Conservation (phyloP, 2,797 vertebrate species). For the Falco peregrinus region DNA sequence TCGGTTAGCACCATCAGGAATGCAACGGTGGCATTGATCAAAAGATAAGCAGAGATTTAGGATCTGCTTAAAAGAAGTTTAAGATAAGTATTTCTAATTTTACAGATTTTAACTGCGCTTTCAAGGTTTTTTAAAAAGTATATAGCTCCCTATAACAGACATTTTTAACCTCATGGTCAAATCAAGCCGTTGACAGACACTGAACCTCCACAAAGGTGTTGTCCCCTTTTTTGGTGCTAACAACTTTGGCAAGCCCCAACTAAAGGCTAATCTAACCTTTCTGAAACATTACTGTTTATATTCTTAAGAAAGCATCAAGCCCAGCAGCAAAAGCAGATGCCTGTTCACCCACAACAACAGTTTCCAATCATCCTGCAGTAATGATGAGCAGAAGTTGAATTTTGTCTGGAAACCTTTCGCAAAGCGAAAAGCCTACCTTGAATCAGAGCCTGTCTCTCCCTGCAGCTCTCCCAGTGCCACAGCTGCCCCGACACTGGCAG, state of each 20-base stretch:
- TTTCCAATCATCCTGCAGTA: neutral
- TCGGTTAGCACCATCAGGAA: neutral
- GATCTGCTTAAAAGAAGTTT: neutral
- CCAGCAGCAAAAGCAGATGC: neutral
- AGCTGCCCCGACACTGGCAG: neutral
- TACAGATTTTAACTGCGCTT: neutral
- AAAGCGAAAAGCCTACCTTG: neutral
- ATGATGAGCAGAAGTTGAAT: neutral
- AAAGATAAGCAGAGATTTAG: neutral
- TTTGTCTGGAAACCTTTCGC: neutral
- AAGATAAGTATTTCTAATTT: neutral
- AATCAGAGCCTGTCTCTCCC: neutral
- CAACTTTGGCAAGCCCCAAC: neutral
- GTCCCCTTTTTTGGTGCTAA: neutral
- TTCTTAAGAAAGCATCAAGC: neutral
- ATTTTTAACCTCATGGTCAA: neutral
- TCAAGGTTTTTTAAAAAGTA: neutral
- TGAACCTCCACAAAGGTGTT: neutral
- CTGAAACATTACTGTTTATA: neutral
- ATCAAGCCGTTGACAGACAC: neutral
- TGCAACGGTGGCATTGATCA: neutral
- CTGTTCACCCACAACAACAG: neutral
- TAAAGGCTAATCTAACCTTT: neutral
- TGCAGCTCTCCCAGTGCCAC: accelerated
- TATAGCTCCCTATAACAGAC: neutral